Conservation (phyloP, 1,140 invertebrate genomes). For the Schlechtendalia chinensis region DNA sequence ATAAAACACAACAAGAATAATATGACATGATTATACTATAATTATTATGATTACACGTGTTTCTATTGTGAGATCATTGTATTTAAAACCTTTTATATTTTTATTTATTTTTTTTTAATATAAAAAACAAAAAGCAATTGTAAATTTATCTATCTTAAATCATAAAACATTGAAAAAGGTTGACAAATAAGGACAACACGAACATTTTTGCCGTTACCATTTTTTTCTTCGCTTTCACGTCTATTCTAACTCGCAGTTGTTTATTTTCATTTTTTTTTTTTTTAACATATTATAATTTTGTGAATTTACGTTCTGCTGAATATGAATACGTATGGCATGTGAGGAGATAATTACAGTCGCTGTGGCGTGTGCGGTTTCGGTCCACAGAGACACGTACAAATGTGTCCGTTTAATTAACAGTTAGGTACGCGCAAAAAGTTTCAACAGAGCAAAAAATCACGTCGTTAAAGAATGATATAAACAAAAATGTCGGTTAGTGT, state of each 20-base stretch:
- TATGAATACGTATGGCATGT: conserved; percentile 14
- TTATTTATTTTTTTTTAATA: background rate
- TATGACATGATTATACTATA: conserved; percentile 9
- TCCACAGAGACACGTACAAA: conserved; percentile 19
- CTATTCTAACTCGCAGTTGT: conserved; percentile 1
- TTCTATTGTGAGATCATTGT: background rate
- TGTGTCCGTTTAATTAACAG: conserved; percentile 23
- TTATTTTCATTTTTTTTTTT: background rate
- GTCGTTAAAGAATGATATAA: conserved; percentile 24
- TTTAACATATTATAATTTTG: conserved; percentile 28
- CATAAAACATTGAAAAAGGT: conserved; percentile 32
- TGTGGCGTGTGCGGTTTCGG: conserved; percentile 1
- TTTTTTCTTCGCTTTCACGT: conserved; percentile 3
- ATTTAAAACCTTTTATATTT: conserved; percentile 18
- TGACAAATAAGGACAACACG: conserved; percentile 1
- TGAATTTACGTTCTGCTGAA: conserved; percentile 18
- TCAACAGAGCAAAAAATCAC: conserved; percentile 20
- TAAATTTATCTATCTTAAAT: conserved; percentile 6
- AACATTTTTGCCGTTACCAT: conserved; percentile 8
- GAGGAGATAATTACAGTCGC: background rate
- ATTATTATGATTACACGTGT: conserved; percentile 16
- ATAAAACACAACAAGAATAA: conserved; percentile 1
- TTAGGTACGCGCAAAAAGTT: conserved; percentile 25
- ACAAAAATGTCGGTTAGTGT: conserved; percentile 30
- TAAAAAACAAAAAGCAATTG: background rate